Evolutionary conservation across 2,113 vertebrate genomes (phyloP).

Genomic region (Stegostoma tigrinum): DNA sequence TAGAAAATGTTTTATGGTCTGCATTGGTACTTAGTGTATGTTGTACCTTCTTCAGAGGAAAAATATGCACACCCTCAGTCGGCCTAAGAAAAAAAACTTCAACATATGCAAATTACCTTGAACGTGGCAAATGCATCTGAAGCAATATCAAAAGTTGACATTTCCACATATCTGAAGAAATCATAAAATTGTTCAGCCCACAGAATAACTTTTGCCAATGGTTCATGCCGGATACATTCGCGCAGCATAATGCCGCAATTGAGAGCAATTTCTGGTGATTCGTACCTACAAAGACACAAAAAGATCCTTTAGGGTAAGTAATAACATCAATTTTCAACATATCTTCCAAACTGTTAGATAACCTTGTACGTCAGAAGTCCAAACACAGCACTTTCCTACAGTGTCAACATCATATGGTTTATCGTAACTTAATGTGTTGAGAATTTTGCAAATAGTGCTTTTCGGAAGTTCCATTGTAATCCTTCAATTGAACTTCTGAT

Average conservation of each 20-base stretch:
- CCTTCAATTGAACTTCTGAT: background rate
- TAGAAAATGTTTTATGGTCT: background rate
- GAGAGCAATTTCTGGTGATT: slow-evolving; percentile 74
- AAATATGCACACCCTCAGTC: background rate
- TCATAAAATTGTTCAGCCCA: slow-evolving; percentile 79
- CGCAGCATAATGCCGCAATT: slow-evolving; percentile 79
- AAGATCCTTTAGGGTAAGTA: background rate
- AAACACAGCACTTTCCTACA: background rate
- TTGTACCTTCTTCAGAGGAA: background rate
- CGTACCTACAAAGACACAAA: slow-evolving; percentile 56
- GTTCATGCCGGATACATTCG: slow-evolving; percentile 75
- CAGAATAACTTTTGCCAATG: slow-evolving; percentile 74
- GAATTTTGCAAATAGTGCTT: background rate
- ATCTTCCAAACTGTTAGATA: background rate
- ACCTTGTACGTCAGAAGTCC: background rate
- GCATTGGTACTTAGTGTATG: background rate
- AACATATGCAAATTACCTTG: slow-evolving; percentile 57
- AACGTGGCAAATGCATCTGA: slow-evolving; percentile 77
- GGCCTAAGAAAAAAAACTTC: background rate
- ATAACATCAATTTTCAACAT: background rate
- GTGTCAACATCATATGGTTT: background rate
- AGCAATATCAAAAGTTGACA: slow-evolving; percentile 79
- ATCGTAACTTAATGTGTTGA: background rate
- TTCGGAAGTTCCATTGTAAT: background rate
- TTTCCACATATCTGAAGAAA: slow-evolving; percentile 80